Evolutionary conservation across 2,888 invertebrate species (phyloP).

Genomic region (Harpalus rubripes): DNA sequence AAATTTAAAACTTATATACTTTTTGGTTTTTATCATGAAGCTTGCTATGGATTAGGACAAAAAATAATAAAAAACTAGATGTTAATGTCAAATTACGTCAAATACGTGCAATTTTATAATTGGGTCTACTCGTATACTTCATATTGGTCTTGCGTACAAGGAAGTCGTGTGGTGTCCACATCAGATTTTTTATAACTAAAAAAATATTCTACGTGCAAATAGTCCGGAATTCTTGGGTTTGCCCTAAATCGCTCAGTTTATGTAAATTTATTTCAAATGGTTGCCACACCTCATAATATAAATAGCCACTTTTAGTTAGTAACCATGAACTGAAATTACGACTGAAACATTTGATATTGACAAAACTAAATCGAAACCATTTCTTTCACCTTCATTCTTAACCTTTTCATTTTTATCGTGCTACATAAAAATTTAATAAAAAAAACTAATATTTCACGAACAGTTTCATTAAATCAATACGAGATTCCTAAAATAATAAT

Average conservation of each 20-base stretch:
- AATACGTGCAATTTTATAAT: no score
- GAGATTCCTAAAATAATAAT: neutral
- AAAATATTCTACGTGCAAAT: no score
- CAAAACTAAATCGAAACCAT: neutral
- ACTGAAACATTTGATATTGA: neutral
- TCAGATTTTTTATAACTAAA: no score
- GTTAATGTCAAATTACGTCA: no score
- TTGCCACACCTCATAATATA: neutral
- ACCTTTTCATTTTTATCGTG: neutral
- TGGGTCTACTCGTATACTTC: no score
- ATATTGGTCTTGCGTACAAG: no score
- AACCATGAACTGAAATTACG: neutral
- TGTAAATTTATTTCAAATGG: neutral
- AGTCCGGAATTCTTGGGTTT: no score
- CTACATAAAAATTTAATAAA: slow-evolving; percentile 1
- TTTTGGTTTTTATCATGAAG: no score
- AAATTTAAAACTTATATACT: no score
- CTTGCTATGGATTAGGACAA: no score
- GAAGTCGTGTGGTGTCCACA: no score
- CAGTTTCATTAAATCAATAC: neutral
- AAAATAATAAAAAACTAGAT: no score
- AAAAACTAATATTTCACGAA: neutral
- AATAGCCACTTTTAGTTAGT: neutral
- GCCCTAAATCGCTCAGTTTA: neutral
- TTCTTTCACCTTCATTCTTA: neutral